These are phyloP conservation scores for Bolinopsis microptera DNA, from an alignment of 37 sponge, comb jelly and placozoan genomes.

Conservation along the genomic window DNA sequence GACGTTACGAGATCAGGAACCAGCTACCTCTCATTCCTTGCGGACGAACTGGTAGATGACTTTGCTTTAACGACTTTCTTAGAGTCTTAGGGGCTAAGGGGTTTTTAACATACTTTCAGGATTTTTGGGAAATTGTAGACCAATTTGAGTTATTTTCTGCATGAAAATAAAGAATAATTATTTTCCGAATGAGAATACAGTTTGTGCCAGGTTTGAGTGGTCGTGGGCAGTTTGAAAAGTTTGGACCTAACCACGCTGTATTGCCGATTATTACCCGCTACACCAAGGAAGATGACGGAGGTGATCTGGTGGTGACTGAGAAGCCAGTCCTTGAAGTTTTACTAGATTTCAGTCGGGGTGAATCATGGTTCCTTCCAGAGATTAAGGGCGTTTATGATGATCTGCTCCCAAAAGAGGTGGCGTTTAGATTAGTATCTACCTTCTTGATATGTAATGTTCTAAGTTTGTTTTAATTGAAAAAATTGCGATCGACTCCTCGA, in stretches of 20 bases:
- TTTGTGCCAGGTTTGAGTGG: neutral
- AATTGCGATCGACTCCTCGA: too few relatives aligned
- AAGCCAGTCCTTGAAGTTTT: neutral
- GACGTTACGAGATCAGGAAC: neutral
- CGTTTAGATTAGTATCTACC: too few relatives aligned
- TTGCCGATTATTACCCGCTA: neutral
- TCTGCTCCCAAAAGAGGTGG: neutral
- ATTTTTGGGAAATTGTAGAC: too few relatives aligned
- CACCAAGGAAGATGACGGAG: neutral
- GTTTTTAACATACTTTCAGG: neutral
- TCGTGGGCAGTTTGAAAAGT: neutral
- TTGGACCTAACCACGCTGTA: neutral
- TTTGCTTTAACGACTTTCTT: too few relatives aligned
- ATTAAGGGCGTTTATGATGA: neutral
- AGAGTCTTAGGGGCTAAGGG: too few relatives aligned
- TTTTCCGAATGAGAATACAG: neutral
- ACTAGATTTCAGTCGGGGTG: neutral
- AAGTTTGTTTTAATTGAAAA: too few relatives aligned
- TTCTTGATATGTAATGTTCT: neutral
- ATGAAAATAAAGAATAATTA: neutral
- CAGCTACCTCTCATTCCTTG: slow-evolving; percentile 3
- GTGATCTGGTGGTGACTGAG: neutral
- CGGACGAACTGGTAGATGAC: neutral
- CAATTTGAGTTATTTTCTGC: too few relatives aligned
- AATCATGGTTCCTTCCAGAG: neutral